Conservation (phyloP, 2,797 vertebrate genomes). For the Microctenopoma steveboyesi region DNA sequence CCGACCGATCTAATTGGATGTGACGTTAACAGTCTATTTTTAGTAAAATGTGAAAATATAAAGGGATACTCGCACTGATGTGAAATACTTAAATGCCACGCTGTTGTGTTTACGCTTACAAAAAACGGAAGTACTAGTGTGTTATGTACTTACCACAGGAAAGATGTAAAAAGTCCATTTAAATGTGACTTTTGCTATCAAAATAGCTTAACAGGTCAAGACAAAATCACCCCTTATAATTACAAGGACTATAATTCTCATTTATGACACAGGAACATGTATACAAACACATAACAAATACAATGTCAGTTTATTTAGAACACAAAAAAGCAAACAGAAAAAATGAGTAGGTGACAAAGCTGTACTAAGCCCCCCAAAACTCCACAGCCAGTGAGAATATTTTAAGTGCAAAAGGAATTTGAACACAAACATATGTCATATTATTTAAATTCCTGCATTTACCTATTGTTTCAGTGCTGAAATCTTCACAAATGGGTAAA, state of each 20-base stretch:
- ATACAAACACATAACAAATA: conserved; percentile 63
- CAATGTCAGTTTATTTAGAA: conserved; percentile 73
- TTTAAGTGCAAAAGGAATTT: conserved; percentile 66
- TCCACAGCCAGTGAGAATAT: conserved; percentile 36
- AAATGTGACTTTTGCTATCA: background rate
- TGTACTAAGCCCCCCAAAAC: conserved; percentile 33
- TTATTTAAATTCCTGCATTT: conserved; percentile 53
- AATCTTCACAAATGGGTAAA: conserved; percentile 46
- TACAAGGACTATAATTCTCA: background rate
- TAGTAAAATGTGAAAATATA: conserved; percentile 81
- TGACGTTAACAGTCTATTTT: conserved; percentile 85
- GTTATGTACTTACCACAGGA: background rate
- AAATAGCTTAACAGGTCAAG: background rate
- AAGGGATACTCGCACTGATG: conserved; percentile 61
- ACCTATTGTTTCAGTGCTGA: conserved; percentile 55
- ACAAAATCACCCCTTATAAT: conserved; percentile 1
- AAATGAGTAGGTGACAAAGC: conserved; percentile 58
- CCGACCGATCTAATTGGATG: conserved; percentile 76
- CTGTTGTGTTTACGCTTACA: background rate
- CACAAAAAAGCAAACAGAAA: conserved; percentile 53
- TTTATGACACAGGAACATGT: conserved; percentile 1
- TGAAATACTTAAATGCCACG: conserved; percentile 23
- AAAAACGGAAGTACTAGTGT: background rate
- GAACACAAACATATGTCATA: conserved; percentile 54
- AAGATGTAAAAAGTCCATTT: background rate